Percentiles rank a stretch among this genome's conserved stretches.
Conservation (phyloP, 2,113 vertebrate species). For the Egretta garzetta region DNA sequence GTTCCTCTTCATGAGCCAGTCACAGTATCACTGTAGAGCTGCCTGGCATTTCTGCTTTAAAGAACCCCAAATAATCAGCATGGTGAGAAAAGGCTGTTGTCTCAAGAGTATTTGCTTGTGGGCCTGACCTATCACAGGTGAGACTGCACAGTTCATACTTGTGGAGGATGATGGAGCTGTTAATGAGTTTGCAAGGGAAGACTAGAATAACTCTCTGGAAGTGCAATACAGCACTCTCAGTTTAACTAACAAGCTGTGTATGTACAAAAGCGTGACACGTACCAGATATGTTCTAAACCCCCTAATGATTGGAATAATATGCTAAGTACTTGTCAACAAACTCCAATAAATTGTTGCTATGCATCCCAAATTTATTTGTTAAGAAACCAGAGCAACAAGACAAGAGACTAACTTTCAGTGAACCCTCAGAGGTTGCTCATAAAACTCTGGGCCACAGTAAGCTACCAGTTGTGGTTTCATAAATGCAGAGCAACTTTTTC, state of each 20-base stretch:
- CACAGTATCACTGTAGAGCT: neutral
- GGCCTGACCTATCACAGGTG: neutral
- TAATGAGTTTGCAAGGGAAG: neutral
- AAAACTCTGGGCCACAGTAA: neutral
- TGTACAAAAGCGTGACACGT: neutral
- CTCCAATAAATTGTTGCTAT: neutral
- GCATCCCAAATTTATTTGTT: neutral
- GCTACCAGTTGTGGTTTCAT: neutral
- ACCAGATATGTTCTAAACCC: neutral
- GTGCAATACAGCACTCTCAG: neutral
- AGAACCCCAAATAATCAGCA: neutral
- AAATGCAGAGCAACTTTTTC: neutral
- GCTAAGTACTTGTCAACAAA: neutral
- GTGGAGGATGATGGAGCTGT: neutral
- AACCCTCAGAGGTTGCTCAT: neutral
- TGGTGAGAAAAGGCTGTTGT: neutral
- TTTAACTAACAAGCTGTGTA: neutral
- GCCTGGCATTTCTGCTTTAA: neutral
- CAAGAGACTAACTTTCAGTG: neutral
- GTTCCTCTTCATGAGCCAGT: neutral
- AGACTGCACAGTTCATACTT: neutral
- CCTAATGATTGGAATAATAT: neutral
- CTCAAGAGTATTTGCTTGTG: neutral
- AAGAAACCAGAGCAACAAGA: neutral
- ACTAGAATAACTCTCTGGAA: neutral